Base-by-base conservation (phyloP, 1,140 invertebrate genomes). In the Drosophila sproati region DNA sequence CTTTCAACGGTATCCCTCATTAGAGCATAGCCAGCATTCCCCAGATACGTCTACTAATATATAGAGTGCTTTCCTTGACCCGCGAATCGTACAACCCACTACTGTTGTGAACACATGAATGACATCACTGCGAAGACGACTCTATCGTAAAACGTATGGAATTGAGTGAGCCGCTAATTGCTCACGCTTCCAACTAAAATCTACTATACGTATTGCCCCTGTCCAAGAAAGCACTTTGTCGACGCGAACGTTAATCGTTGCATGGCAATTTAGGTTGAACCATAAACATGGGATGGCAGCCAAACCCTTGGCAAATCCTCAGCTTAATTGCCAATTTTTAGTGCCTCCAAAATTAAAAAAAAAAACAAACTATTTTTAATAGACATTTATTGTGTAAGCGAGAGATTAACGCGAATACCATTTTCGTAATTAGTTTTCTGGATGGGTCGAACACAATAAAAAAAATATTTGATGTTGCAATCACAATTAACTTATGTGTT, bases 91-190 rank as follows among this genome's bases (percentile, higher is more conserved):
- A 20, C 20, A 20, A 20, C 20, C 20, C 1, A 20, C 20, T 20
- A 20, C 20, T 20, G 20, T 20, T 20, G 20, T 20, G 20, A 35
- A 34, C 63, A 56, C 41, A 43, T 43, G 39, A 41, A 81, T 87
- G 82, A 82, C 82, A 87, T 88, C 83, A 88, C 48, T 60, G 45
- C 48, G 56, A n/a, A 48, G 32, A 50, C 7, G 64, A 48, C 28
- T 68, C 8, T 51, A 60, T 60, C 52, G 63, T 82, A 71, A 73
- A 77, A 43, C 43, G 68, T 57, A 68, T 50, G 47, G 59, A 82
- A 86, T 86, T 87, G 78, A 86, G 81, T 76, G 82, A 66, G 35
- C 45, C 63, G 70, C 82, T 87, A 87, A 87, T 87, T 87, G 82
- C 71, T 69, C 56, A 73, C 64, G 71, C 64, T 73, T 69, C 20